These are phyloP conservation scores for Macrostomum cliftonense DNA, from an alignment of 2,888 invertebrate species.

Conservation along the genomic window DNA sequence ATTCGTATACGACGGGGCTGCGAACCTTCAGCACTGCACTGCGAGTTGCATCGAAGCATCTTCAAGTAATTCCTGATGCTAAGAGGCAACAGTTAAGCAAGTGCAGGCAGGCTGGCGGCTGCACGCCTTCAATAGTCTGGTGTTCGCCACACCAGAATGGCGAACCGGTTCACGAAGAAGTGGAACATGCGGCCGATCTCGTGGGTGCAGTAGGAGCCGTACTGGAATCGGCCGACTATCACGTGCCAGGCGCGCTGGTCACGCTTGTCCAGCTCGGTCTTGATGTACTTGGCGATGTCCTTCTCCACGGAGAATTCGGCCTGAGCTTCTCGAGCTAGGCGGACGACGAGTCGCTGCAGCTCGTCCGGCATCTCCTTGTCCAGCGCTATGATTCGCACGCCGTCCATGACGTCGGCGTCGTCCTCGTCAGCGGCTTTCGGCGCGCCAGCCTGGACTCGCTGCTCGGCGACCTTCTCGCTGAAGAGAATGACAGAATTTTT, in stretches of 20 bases:
- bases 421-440: background rate
- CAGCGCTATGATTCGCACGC: background rate
- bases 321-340: background rate
- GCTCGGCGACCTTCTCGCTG: too few species aligned
- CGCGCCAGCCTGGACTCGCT: background rate
- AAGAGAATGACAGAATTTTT: too few species aligned
- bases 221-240: conserved; percentile 4
- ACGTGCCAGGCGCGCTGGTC: conserved; percentile 5
- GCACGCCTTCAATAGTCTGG: conserved; percentile 7
- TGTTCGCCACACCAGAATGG: conserved; percentile 9
- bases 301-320: background rate
- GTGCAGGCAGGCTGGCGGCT: too few species aligned
- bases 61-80: too few species aligned
- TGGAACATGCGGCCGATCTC: conserved; percentile 7
- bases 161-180: conserved; percentile 4
- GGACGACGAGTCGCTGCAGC: background rate
- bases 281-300: conserved; percentile 2
- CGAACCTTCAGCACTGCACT: too few species aligned
- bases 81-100: too few species aligned
- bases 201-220: conserved; percentile 7
- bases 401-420: background rate
- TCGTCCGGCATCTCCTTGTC: conserved; percentile 1
- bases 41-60: too few species aligned
- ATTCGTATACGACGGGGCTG: too few species aligned
- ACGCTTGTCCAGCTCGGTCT: background rate